Percentiles rank a stretch among this genome's conserved stretches.
Evolutionary conservation across 2,888 invertebrate genomes (phyloP).

Genomic region (Norana najaformis): DNA sequence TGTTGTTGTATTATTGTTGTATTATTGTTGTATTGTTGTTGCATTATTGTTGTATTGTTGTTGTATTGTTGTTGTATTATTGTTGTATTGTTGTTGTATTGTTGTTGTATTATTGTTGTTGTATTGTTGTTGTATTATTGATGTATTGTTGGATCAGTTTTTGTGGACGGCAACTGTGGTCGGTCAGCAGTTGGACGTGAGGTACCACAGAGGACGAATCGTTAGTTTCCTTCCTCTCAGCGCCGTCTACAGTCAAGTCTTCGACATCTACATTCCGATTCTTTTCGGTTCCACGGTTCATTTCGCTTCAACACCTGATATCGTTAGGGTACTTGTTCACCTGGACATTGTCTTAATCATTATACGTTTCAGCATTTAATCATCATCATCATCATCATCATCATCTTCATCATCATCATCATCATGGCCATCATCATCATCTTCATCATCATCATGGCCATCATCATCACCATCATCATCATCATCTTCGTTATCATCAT

Average conservation of each 20-base stretch:
- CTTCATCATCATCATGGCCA: too few relatives aligned
- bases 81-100: too few relatives aligned
- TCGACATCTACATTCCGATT: constrained; percentile 77
- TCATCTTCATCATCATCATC: too few relatives aligned
- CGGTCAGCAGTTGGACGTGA: constrained; percentile 35
- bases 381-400: too few relatives aligned
- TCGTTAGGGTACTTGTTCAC: constrained; percentile 67
- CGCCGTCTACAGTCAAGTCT: constrained; percentile 86
- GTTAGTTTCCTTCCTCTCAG: constrained; percentile 85
- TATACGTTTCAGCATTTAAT: too few relatives aligned
- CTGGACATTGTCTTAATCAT: too few relatives aligned
- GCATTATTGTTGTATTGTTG: neutral
- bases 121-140: neutral
- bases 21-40: neutral
- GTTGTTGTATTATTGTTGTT: too few relatives aligned
- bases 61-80: too few relatives aligned
- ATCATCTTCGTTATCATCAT: neutral
- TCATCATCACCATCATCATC: too few relatives aligned
- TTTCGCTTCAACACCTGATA: constrained; percentile 76
- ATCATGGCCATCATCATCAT: too few relatives aligned
- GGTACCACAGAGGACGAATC: constrained; percentile 64
- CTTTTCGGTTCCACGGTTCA: constrained; percentile 72
- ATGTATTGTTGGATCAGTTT: constrained; percentile 59
- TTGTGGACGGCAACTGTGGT: constrained; percentile 63
- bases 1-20: too few relatives aligned